These are phyloP conservation scores for Diplosoma virens DNA, from an alignment of 23 tunicate species.

Conservation along the genomic window DNA sequence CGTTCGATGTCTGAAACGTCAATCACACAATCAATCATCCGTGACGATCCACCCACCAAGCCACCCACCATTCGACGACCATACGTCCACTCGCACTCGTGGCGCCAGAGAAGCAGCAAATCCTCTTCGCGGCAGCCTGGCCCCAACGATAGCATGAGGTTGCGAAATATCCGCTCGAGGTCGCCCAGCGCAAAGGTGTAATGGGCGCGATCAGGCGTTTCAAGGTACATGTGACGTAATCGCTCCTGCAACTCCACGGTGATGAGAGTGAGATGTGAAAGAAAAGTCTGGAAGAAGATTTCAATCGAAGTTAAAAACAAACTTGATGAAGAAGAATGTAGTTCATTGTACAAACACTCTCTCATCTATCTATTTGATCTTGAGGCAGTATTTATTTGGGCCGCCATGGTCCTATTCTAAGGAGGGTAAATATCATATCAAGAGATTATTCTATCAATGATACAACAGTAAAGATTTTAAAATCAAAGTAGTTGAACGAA, in stretches of 20 bases:
- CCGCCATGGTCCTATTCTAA: too few species aligned
- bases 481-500: too few species aligned
- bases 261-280: conserved; percentile 55
- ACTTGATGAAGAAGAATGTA: too few species aligned
- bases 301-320: too few species aligned
- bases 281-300: conserved; percentile 44
- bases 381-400: too few species aligned
- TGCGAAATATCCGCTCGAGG: conserved; percentile 82
- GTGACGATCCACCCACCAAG: too few species aligned
- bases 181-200: conserved; percentile 78
- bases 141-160: conserved; percentile 58
- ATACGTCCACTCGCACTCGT: conserved; percentile 95
- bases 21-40: too few species aligned
- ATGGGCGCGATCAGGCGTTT: conserved; percentile 70
- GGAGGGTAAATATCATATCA: too few species aligned
- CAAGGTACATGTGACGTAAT: conserved; percentile 73
- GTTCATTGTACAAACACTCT: too few species aligned
- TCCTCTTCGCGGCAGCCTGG: conserved; percentile 61
- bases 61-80: conserved; percentile 72
- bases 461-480: too few species aligned
- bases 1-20: conserved; percentile 55
- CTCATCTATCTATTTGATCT: too few species aligned
- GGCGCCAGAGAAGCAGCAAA: conserved; percentile 85
- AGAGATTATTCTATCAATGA: too few species aligned
- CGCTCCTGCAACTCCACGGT: conserved; percentile 85